A percentile compares a stretch with the other conserved stretches of the same genome.
Conservation (phyloP, 2,113 vertebrate genomes). For the Pavo muticus region DNA sequence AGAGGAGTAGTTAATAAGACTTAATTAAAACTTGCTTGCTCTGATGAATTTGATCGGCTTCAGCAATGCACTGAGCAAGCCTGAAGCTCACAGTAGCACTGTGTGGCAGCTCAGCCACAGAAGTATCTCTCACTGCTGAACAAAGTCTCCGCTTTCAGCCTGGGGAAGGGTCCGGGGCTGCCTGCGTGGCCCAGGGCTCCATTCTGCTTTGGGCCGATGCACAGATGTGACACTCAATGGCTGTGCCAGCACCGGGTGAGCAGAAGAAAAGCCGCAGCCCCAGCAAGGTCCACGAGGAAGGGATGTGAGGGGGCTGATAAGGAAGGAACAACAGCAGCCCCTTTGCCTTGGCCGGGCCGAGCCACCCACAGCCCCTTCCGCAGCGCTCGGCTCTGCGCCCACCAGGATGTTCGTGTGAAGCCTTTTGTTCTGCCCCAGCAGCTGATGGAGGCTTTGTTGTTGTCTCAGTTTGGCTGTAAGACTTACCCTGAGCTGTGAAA, state of each 20-base stretch:
- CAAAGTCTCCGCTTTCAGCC: background rate
- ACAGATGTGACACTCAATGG: accelerated
- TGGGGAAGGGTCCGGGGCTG: background rate
- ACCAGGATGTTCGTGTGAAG: background rate
- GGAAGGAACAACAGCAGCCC: slow-evolving; percentile 38
- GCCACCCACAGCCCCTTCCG: background rate
- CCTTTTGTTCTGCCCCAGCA: slow-evolving; percentile 38
- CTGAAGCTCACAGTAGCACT: accelerated
- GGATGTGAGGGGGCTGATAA: slow-evolving; percentile 63
- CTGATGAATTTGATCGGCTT: background rate
- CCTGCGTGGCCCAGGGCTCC: background rate
- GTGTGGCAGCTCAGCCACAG: background rate
- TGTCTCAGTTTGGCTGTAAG: background rate
- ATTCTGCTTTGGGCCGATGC: background rate
- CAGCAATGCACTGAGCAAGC: background rate
- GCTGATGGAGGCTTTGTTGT: background rate
- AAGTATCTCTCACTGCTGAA: background rate
- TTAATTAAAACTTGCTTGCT: background rate
- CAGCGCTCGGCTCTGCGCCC: slow-evolving; percentile 1
- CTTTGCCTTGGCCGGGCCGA: background rate
- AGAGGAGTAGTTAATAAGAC: accelerated
- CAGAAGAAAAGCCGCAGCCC: background rate
- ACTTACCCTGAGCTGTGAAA: background rate
- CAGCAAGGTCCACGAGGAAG: background rate
- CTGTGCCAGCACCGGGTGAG: background rate